Evolutionary conservation across 2,113 vertebrate genomes (phyloP).

Genomic region (Lepisosteus osseus): DNA sequence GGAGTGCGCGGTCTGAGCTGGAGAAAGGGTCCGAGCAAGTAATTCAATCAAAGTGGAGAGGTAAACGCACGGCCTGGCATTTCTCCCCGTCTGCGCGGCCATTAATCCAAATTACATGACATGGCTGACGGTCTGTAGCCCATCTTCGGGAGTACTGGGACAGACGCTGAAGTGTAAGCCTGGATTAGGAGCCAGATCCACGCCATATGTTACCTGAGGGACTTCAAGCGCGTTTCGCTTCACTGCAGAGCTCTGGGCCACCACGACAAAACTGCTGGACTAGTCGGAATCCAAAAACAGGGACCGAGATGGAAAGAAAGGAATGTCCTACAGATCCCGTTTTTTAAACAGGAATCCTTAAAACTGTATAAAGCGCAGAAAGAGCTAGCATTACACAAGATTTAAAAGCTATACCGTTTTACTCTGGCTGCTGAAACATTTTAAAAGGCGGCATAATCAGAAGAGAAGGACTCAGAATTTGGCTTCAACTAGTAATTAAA

Average conservation of each 20-base stretch:
- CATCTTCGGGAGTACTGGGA: slow-evolving; percentile 36
- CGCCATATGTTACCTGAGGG: slow-evolving; percentile 72
- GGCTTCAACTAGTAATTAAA: no score
- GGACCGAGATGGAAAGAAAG: no score
- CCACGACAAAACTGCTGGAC: no score
- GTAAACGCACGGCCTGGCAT: slow-evolving; percentile 35
- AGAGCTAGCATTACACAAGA: no score
- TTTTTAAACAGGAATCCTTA: no score
- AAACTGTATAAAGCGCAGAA: no score
- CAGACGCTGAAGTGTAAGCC: slow-evolving; percentile 49
- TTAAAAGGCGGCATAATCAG: no score
- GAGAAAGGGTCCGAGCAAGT: slow-evolving; percentile 43
- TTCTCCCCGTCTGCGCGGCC: slow-evolving; percentile 31
- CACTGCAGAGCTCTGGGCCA: neutral
- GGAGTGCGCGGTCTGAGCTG: slow-evolving; percentile 41
- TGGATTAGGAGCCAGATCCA: slow-evolving; percentile 70
- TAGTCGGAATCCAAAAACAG: no score
- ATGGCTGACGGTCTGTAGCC: slow-evolving; percentile 34
- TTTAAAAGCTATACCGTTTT: no score
- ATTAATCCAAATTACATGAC: slow-evolving; percentile 34
- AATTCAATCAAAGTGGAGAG: slow-evolving; percentile 46
- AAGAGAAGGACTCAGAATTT: no score
- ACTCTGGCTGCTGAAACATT: no score
- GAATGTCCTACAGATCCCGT: no score
- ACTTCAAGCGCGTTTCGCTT: slow-evolving; percentile 33